phyloP scores from a whole-genome alignment of 2,888 invertebrate genomes.

The Auanema sp. region DNA sequence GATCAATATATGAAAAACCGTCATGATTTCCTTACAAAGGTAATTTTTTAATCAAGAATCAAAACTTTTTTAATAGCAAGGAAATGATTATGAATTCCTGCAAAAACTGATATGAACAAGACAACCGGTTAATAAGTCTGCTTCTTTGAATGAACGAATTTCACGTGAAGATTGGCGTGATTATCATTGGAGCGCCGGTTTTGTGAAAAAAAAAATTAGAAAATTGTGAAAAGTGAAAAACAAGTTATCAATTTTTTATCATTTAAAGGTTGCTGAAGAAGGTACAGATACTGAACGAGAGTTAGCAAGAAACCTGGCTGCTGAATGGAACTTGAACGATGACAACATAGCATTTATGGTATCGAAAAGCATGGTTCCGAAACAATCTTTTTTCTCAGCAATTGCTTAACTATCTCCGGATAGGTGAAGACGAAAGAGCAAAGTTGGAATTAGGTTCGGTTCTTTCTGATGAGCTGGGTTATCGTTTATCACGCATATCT shows the following conservation, averaged over 20 bases:
- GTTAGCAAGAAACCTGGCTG: slow-evolving; percentile 18
- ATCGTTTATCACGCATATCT: slow-evolving; percentile 25
- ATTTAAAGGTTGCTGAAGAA: slow-evolving; percentile 13
- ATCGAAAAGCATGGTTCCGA: background rate
- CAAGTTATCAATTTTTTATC: no score
- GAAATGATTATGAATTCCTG: slow-evolving; percentile 1
- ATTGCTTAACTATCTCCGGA: slow-evolving; percentile 28
- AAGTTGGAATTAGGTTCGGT: slow-evolving; percentile 23
- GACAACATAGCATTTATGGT: slow-evolving; percentile 35
- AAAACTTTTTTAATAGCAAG: background rate
- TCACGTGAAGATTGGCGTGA: background rate
- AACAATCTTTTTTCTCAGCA: slow-evolving; percentile 20
- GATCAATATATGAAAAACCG: slow-evolving; percentile 39
- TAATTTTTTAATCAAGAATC: background rate
- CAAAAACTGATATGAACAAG: slow-evolving; percentile 7
- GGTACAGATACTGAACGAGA: slow-evolving; percentile 15
- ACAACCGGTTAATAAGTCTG: background rate
- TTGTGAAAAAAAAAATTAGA: no score
- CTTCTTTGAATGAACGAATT: background rate
- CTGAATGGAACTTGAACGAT: slow-evolving; percentile 37
- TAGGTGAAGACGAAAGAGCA: slow-evolving; percentile 32
- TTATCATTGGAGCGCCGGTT: background rate
- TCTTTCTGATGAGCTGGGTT: slow-evolving; percentile 22
- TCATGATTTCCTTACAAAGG: slow-evolving; percentile 50
- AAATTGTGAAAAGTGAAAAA: no score